phyloP scores from a whole-genome alignment of 2,797 vertebrate species.

The Muscicapa comitata region DNA sequence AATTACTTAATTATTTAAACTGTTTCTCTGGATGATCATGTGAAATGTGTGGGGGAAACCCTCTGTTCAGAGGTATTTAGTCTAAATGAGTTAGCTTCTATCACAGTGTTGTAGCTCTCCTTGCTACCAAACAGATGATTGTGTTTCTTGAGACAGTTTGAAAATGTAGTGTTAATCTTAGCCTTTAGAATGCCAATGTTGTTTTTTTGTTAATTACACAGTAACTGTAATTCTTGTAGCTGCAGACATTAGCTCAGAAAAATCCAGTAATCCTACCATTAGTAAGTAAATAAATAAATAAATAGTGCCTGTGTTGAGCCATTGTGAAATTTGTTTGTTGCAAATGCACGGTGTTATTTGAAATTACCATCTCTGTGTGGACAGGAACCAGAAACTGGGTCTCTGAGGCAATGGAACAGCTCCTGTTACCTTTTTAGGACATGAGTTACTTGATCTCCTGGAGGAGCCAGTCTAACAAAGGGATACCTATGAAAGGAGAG shows the following conservation, averaged over 20 bases:
- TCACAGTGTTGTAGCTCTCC: not conserved
- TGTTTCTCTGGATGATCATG: not conserved
- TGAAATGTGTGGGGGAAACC: not conserved
- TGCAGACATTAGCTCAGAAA: not conserved
- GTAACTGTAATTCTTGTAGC: not conserved
- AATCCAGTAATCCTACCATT: not conserved
- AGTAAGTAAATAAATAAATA: constrained; percentile 1
- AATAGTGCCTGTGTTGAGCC: not conserved
- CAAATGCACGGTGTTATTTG: not conserved
- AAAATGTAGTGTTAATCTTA: not conserved
- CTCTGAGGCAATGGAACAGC: not conserved
- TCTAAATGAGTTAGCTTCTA: not conserved
- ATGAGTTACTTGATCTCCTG: constrained; percentile 54
- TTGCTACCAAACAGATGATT: not conserved
- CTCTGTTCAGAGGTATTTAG: not conserved
- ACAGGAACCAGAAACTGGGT: constrained; percentile 30
- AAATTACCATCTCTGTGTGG: not conserved
- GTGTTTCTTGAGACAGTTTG: not conserved
- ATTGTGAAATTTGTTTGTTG: not conserved
- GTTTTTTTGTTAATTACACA: not conserved
- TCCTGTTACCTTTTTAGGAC: constrained; percentile 52
- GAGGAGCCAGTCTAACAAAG: constrained; percentile 50
- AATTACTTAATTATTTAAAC: not conserved
- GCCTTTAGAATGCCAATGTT: not conserved
- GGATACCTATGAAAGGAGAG: constrained; percentile 31